Base-by-base conservation (phyloP, 2,797 vertebrate species). In the Gobio occitaniae region DNA sequence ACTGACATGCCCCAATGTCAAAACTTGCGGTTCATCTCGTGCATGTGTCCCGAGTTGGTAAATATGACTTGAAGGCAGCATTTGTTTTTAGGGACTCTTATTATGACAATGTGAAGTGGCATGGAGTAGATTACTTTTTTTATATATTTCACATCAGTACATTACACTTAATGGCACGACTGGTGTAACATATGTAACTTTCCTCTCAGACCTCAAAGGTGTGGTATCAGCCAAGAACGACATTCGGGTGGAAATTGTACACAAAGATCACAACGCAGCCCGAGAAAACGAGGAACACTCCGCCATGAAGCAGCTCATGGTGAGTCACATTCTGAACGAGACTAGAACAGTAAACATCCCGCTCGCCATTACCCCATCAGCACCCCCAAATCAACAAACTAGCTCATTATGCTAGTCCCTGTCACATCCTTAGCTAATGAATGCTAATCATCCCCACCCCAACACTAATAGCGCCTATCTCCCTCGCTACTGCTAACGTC, bases 221-320 rank as follows among this genome's bases (percentile, higher is more conserved):
- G 98, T 97, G 0, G 98, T 98, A 54, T 99, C 98, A 0, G 97
- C 97, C 80, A 99, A 98, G 94, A 99, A 99, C 1, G 98, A 99
- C 61, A 99, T 99, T 91, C 97, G 98, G 0, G 98, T 99, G 80
- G 98, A 99, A 93, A 99, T 99, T 6, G 97, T 99, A 0, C 98
- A 99, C 94, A 99, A 99, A 91, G 98, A 99, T 91, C 97, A 98
- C 3, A 95, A 97, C 9, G 94, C 97, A 0, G 96, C 96, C 4
- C 93, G 97, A 48, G 98, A 99, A 78, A 94, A 95, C 0, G 97
- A 99, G 88, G 98, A 99, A 17, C 98, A 99, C 89, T 92, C 97
- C 2, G 95, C 96, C 85, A 99, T 99, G 95, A 98, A 99, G 94
- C 97, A 99, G 90, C 95, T 99, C 90, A 99, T 99, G 98, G 98